These are phyloP conservation scores for Agonopterix arenella DNA, from an alignment of 2,888 invertebrate species.

Conservation along the genomic window DNA sequence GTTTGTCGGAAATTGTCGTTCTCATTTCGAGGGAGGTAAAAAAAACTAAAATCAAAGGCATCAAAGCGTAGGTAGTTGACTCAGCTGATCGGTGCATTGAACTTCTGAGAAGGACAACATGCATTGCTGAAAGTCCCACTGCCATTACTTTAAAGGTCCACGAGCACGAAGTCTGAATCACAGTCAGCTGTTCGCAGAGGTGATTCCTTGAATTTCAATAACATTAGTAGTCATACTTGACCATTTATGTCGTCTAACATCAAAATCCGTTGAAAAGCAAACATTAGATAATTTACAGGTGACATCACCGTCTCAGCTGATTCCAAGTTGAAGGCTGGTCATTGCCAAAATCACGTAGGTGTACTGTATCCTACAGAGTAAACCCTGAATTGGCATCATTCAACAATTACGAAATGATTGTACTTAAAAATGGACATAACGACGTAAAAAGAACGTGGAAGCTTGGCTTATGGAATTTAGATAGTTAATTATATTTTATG, in stretches of 20 bases:
- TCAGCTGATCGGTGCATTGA: slow-evolving; percentile 67
- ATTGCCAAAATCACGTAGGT: slow-evolving; percentile 38
- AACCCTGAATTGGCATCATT: slow-evolving; percentile 38
- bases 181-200: slow-evolving; percentile 22
- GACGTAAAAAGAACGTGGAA: no score
- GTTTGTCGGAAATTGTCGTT: slow-evolving; percentile 42
- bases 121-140: slow-evolving; percentile 25
- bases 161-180: slow-evolving; percentile 34
- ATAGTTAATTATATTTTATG: not conserved
- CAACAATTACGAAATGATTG: no score
- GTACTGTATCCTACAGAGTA: slow-evolving; percentile 21
- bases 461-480: not conserved
- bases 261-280: slow-evolving; percentile 25
- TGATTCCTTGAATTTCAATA: not conserved
- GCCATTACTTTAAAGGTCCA: slow-evolving; percentile 7
- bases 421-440: no score
- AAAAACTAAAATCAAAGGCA: slow-evolving; percentile 14
- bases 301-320: slow-evolving; percentile 68
- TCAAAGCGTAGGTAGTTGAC: slow-evolving; percentile 39
- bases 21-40: slow-evolving; percentile 25
- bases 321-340: slow-evolving; percentile 67
- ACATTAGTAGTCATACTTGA: not conserved
- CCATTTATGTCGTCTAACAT: not conserved
- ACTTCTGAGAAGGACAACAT: slow-evolving; percentile 45
- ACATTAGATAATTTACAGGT: slow-evolving; percentile 42